A percentile compares a stretch with the other conserved stretches of the same genome.
Conservation (phyloP, 2,888 invertebrate species). For the Mycalesis mineus region DNA sequence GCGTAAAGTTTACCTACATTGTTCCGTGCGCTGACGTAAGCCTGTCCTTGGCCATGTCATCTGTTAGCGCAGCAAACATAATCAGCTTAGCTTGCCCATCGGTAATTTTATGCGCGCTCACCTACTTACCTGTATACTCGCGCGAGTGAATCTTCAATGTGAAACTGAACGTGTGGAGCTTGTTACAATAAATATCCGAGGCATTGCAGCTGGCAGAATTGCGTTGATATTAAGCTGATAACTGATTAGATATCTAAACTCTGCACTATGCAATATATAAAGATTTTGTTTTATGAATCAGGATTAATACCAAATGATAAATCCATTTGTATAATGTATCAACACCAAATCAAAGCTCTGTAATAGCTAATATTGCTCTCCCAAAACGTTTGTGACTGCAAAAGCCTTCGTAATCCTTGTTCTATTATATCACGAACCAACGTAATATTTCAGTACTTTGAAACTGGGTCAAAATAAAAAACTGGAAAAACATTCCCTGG, state of each 20-base stretch:
- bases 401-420: not conserved
- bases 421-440: not conserved
- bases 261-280: slow-evolving; percentile 53
- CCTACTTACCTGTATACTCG: slow-evolving; percentile 25
- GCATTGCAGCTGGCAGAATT: slow-evolving; percentile 44
- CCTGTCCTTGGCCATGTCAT: slow-evolving; percentile 65
- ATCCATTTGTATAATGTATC: not conserved
- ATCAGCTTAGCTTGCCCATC: slow-evolving; percentile 40
- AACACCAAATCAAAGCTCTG: no score
- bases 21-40: slow-evolving; percentile 51
- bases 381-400: no score
- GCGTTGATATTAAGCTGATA: slow-evolving; percentile 70
- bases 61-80: slow-evolving; percentile 46
- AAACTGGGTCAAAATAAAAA: not conserved
- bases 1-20: slow-evolving; percentile 22
- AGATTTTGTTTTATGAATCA: slow-evolving; percentile 21
- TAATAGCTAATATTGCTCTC: no score
- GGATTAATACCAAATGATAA: not conserved
- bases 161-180: slow-evolving; percentile 17
- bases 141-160: slow-evolving; percentile 14
- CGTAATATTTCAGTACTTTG: not conserved
- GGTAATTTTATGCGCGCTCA: slow-evolving; percentile 22
- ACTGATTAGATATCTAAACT: slow-evolving; percentile 61
- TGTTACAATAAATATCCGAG: slow-evolving; percentile 28
- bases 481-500: not conserved